phyloP scores from a whole-genome alignment of 1,140 invertebrate genomes.

The Heterodera schachtii region DNA sequence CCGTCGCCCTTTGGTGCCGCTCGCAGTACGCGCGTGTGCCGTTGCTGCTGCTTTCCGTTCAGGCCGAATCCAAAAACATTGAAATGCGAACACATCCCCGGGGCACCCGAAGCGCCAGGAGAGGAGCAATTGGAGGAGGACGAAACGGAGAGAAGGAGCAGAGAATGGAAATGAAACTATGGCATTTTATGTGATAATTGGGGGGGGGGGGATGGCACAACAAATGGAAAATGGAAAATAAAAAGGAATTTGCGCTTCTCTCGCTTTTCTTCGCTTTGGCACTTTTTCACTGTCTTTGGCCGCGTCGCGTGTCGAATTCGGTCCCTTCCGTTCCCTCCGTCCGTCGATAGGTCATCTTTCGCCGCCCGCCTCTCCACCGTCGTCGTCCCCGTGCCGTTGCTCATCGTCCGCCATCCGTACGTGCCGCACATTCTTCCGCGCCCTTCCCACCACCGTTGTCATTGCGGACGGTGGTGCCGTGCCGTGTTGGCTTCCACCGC shows the following conservation, averaged over 20 bases:
- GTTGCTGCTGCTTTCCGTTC: constrained; percentile 65
- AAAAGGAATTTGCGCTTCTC: no score
- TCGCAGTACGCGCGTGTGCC: constrained; percentile 54
- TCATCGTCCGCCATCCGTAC: neutral
- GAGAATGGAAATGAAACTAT: neutral
- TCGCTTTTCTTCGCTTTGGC: neutral
- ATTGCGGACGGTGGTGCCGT: neutral
- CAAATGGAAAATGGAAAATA: no score
- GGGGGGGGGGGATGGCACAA: no score
- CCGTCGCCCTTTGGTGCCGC: neutral
- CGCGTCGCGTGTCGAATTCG: no score
- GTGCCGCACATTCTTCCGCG: neutral
- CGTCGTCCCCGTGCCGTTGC: neutral
- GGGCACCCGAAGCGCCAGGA: constrained; percentile 55
- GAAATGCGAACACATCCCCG: constrained; percentile 57
- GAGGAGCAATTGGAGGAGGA: constrained; percentile 38
- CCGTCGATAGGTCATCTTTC: neutral
- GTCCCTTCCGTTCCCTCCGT: neutral
- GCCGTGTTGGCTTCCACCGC: neutral
- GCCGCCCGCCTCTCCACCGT: neutral
- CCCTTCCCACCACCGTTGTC: neutral
- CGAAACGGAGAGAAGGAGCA: neutral
- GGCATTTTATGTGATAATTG: neutral
- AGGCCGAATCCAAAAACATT: constrained; percentile 53
- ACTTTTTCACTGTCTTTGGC: neutral